Evolutionary conservation across 2,888 invertebrate species (phyloP), one percentile per base, ranked within the genome.

Genomic region (Sesia bembeciformis): DNA sequence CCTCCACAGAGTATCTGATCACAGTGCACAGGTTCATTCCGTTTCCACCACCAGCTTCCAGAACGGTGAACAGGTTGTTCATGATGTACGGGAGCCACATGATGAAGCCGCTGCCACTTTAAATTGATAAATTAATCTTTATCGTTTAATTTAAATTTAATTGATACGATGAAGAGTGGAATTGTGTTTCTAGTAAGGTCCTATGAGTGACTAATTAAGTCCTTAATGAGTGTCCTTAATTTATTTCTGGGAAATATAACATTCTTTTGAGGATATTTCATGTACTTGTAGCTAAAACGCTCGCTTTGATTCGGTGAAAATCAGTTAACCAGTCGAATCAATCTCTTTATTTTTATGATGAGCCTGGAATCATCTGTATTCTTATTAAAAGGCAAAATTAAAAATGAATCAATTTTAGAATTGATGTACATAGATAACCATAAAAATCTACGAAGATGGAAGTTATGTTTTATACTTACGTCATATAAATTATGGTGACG

Each of bases 401-500:
- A 23, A 23, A 23, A 23, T 2, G 23, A 23, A 23, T 23, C 23
- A 23, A 23, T 23, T 23, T 1, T 23, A 23, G 23, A 23, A 23
- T 2, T 23, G 2, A 23, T 1, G 23, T 23, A 23, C 23, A 23
- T 23, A 23, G 23, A 23, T 23, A 23, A 23, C 23, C 23, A 23
- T 23, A 23, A 23, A 23, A 1, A 23, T 42, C n/a, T 49, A 23
- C 38, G 4, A 40, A n/a, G 39, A n/a, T n/a, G n/a, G n/a, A n/a
- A n/a, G n/a, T n/a, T n/a, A n/a, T n/a, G n/a, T n/a, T n/a, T 23
- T 23, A 23, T 2, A 76, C 88, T 84, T 64, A 90, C 90, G 89
- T 89, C 80, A 84, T 84, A 52, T 89, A 90, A 60, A 93, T 93
- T 23, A 92, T 76, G 64, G 91, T 90, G 68, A 92, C 91, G 4